A percentile compares a stretch with the other conserved stretches of the same genome.
Conservation (phyloP, 2,797 vertebrate species). For the Ataeniobius toweri region DNA sequence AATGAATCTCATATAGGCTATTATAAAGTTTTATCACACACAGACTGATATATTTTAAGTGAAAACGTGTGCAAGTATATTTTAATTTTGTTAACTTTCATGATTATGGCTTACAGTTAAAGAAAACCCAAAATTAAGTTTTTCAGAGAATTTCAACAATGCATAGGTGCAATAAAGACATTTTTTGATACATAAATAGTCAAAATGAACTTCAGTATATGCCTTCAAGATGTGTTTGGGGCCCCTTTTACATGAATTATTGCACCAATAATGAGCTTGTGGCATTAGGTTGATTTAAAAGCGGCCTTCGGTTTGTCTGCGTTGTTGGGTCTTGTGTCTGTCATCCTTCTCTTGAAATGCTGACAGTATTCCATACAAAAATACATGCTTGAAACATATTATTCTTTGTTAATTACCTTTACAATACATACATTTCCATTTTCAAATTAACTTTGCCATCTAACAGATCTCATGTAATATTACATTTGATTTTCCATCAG, state of each 20-base stretch:
- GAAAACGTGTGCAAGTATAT: background rate
- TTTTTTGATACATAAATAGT: background rate
- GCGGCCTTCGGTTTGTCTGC: background rate
- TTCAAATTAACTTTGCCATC: too few relatives aligned
- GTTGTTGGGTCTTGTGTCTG: background rate
- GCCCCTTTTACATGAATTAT: background rate
- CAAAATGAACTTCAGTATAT: background rate
- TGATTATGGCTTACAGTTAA: background rate
- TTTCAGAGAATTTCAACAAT: background rate
- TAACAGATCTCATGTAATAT: too few relatives aligned
- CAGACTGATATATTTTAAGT: background rate
- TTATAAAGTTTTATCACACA: background rate
- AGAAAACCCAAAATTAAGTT: background rate
- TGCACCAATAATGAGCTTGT: background rate
- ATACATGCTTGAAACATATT: background rate
- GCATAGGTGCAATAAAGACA: background rate
- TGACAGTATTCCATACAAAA: background rate
- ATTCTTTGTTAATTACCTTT: background rate
- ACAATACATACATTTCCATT: background rate
- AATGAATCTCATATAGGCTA: background rate
- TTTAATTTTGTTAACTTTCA: background rate
- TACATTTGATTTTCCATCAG: too few relatives aligned
- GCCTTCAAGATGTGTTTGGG: background rate
- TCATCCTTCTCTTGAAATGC: background rate
- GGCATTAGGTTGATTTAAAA: background rate